phyloP scores from a whole-genome alignment of 1,140 invertebrate genomes.

The Drosophila pseudoobscura region DNA sequence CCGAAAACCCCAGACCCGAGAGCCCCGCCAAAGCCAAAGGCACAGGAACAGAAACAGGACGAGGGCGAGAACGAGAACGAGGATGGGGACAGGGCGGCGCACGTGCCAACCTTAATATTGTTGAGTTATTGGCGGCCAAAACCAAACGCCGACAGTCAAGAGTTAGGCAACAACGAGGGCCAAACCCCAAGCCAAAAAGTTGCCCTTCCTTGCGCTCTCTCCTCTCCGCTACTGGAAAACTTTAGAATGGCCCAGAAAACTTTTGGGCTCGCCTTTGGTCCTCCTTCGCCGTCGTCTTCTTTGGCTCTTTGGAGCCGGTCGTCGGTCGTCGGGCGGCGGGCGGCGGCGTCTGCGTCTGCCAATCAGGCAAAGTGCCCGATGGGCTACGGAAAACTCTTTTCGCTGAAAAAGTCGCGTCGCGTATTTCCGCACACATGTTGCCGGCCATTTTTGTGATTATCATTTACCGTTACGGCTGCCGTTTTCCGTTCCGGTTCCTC shows the following conservation, averaged over 20 bases:
- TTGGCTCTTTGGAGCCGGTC: not conserved
- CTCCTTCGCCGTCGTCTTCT: not conserved
- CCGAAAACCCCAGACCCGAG: not conserved
- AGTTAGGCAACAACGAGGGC: constrained; percentile 46
- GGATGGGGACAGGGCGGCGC: constrained; percentile 37
- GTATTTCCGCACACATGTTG: constrained; percentile 80
- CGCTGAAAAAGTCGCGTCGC: constrained; percentile 70
- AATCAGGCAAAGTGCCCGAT: constrained; percentile 71
- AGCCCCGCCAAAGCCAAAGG: constrained; percentile 1
- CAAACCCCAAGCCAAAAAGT: constrained; percentile 59
- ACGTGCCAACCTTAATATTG: constrained; percentile 80
- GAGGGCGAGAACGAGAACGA: not conserved
- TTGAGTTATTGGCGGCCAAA: constrained; percentile 78
- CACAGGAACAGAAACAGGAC: not conserved
- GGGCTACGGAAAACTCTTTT: constrained; percentile 67
- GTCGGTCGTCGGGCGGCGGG: not conserved
- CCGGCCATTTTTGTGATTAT: constrained; percentile 77
- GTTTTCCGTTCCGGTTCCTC: not conserved
- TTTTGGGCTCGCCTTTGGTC: constrained; percentile 15
- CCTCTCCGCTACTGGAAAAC: constrained; percentile 24
- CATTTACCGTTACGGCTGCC: constrained; percentile 60
- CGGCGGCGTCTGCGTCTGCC: constrained; percentile 41
- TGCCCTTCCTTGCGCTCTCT: constrained; percentile 32
- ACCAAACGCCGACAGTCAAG: constrained; percentile 76
- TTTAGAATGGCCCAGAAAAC: constrained; percentile 30